Percentiles rank a stretch among this genome's conserved stretches.
Evolutionary conservation across 2,888 invertebrate species (phyloP).

Genomic region (Crioceris asparagi): DNA sequence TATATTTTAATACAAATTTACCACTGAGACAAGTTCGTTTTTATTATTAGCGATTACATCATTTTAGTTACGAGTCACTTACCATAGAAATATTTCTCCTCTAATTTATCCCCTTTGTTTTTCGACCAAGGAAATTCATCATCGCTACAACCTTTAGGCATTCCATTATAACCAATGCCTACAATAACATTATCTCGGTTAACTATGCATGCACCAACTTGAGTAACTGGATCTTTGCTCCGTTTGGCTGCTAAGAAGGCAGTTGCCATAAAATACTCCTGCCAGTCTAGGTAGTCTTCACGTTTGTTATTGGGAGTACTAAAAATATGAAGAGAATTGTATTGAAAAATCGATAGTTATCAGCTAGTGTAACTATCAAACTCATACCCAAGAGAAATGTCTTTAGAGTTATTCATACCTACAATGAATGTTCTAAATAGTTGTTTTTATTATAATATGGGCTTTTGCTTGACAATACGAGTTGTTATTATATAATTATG

Average conservation of each 20-base stretch:
- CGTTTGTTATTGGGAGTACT: constrained; percentile 41
- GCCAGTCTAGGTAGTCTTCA: constrained; percentile 67
- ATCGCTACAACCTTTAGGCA: constrained; percentile 85
- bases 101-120: constrained; percentile 44
- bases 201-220: constrained; percentile 94
- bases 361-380: background rate
- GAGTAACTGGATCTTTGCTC: constrained; percentile 88
- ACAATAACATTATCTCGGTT: constrained; percentile 79
- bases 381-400: no score
- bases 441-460: no score
- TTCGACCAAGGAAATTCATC: constrained; percentile 86
- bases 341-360: background rate
- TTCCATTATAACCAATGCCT: constrained; percentile 94
- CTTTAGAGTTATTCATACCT: no score
- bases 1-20: no score
- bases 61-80: no score
- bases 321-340: no score
- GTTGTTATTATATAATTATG: no score
- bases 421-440: no score
- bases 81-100: constrained; percentile 84
- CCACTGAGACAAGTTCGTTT: no score
- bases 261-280: constrained; percentile 92
- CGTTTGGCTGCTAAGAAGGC: constrained; percentile 84
- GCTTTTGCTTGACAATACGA: no score
- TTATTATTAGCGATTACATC: no score